Evolutionary conservation across 2,888 invertebrate species (phyloP), one percentile per base, ranked within the genome.

Genomic region (Muschampia plurimacula): DNA sequence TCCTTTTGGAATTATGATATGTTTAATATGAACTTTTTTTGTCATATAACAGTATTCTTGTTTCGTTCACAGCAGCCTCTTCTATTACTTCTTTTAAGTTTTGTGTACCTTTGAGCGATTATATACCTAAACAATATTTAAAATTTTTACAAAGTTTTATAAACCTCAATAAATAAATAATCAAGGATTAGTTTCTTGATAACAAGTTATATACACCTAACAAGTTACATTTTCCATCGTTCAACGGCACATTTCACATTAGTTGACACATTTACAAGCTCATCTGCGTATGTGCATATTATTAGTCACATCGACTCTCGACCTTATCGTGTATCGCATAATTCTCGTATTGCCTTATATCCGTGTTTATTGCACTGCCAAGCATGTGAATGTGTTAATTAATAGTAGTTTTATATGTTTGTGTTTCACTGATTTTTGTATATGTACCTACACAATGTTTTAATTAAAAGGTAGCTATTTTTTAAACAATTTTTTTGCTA

Each of bases 231-330:
- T 32, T 4, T 32, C 9, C 8, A 41, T 41, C 41, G 46, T 46
- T 46, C 46, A 46, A 46, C 3, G 46, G 46, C 13, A 13, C 46
- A 46, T 49, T 49, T 8, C 49, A 49, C n/a, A n/a, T 49, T 49
- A n/a, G 49, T 49, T 49, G 49, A 49, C 49, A 49, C 49, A 49
- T 49, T 49, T 49, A 49, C 49, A 49, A 49, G 49, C n/a, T n/a
- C n/a, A n/a, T 49, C 12, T 49, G n/a, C n/a, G n/a, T 49, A n/a
- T 7, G n/a, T 0, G n/a, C 2, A 32, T 32, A 32, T 32, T 49
- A 5, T 0, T 46, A 46, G 44, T 46, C 49, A 49, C 49, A 49
- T 5, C 49, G 49, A 49, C n/a, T 49, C 10, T 49, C n/a, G 49
- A n/a, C 49, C 49, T 49, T 49, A 49, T n/a, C n/a, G n/a, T 49